Conservation (phyloP, 2,113 vertebrate species). For the Indicator maculatus region DNA sequence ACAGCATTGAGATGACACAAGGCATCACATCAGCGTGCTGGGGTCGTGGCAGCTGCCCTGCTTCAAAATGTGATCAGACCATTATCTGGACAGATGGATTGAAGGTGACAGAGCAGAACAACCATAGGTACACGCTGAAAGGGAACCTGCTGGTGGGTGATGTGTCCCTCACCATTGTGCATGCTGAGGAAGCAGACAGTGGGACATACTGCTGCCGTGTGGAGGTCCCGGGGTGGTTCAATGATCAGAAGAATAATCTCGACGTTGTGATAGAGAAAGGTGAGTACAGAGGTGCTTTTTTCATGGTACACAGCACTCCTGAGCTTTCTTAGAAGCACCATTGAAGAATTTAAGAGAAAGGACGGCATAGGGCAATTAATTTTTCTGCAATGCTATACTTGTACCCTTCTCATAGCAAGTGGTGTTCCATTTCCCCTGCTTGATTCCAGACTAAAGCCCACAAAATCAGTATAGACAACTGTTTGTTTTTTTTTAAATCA, state of each 20-base stretch:
- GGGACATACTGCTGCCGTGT: slow-evolving; percentile 85
- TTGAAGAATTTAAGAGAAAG: not conserved
- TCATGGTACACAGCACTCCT: not conserved
- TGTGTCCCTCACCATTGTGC: slow-evolving; percentile 79
- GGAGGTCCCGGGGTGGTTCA: slow-evolving; percentile 77
- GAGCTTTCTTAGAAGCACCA: not conserved
- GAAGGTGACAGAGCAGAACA: not conserved
- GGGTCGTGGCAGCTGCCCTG: slow-evolving; percentile 71
- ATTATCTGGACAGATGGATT: slow-evolving; percentile 70
- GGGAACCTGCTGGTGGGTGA: slow-evolving; percentile 51
- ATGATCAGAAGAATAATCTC: slow-evolving; percentile 56
- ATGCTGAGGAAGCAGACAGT: slow-evolving; percentile 49
- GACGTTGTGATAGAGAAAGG: slow-evolving; percentile 57
- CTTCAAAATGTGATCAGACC: slow-evolving; percentile 18
- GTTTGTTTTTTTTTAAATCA: not conserved
- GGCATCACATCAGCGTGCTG: slow-evolving; percentile 73
- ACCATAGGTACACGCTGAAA: slow-evolving; percentile 67
- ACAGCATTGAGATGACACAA: rapidly evolving
- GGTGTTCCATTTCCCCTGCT: not conserved
- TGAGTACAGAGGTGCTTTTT: slow-evolving; percentile 30
- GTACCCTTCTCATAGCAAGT: not conserved
- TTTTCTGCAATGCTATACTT: not conserved
- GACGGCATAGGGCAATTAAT: not conserved
- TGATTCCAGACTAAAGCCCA: not conserved
- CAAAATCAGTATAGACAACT: not conserved